These are phyloP conservation scores for Motacilla alba DNA, from an alignment of 2,113 vertebrate species.

Conservation along the genomic window DNA sequence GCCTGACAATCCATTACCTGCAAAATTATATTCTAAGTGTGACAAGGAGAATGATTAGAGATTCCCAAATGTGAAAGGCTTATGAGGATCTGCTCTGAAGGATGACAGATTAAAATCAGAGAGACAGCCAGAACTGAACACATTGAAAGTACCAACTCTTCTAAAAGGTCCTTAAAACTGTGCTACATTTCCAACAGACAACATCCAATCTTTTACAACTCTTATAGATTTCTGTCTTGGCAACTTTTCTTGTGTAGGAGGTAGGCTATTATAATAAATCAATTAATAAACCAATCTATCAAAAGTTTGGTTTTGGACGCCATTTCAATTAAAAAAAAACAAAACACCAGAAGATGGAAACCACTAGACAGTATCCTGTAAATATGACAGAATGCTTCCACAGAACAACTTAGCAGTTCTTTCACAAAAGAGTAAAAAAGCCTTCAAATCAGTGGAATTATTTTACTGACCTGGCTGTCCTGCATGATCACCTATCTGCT, in stretches of 20 bases:
- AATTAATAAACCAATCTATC: not conserved
- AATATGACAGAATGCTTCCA: not conserved
- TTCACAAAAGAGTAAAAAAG: not conserved
- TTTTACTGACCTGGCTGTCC: not conserved
- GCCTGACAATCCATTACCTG: not conserved
- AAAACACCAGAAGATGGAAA: not conserved
- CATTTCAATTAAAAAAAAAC: not conserved
- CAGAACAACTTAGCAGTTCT: not conserved
- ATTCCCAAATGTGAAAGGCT: not conserved
- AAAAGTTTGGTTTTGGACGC: not conserved
- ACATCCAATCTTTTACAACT: not conserved
- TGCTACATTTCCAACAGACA: not conserved
- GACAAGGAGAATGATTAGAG: not conserved
- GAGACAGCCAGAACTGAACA: not conserved
- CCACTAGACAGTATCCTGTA: not conserved
- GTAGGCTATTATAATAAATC: not conserved
- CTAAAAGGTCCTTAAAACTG: not conserved
- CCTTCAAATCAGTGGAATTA: not conserved
- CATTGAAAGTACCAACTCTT: not conserved
- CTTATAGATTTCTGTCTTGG: not conserved
- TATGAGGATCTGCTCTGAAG: not conserved
- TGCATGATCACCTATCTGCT: not conserved
- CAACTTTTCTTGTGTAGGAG: fast-evolving
- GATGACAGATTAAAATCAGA: not conserved
- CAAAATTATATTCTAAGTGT: not conserved